Evolutionary conservation across 1,140 invertebrate genomes (phyloP), one percentile per base, ranked within the genome.

Genomic region (Papilio dardanus): DNA sequence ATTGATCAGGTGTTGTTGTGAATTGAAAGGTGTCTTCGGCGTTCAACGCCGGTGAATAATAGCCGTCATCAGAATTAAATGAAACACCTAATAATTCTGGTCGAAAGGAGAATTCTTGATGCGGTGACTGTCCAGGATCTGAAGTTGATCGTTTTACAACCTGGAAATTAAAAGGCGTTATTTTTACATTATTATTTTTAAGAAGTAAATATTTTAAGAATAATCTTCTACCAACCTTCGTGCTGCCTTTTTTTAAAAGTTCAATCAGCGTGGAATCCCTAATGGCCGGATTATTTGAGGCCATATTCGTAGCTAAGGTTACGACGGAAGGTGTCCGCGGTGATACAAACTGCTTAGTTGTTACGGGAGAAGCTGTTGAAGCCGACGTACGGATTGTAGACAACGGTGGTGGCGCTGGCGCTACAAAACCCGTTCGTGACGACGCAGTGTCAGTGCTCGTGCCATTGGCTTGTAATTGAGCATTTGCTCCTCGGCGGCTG

Each of bases 21-120:
- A 97, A 94, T 85, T 97, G 96, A 79, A 97, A 97, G 1, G 97
- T 96, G 84, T 97, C 97, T 74, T 97, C 96, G 54, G 10, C 54
- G 83, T 96, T 96, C 30, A 97, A 90, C 77, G 95, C 95, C 1
- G 96, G 96, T 77, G 96, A 96, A 80, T 96, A 96, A 85, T 96
- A 97, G 30, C 95, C 96, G 68, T 96, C 96, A 69, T 96, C 96
- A 1, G 95, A 94, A 81, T 95, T 94, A 79, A 95, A 95, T 3
- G 94, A 94, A 65, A 96, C 95, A 73, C 95, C 95, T 81, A 96
- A 96, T 58, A 94, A 87, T 68, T 94, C 83, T 30, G 94, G 88
- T 79, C 95, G 94, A 85, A 95, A 95, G 77, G 94, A 94, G 40
- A 95, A 93, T 54, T 94, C 92, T 81, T 94, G 93, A 78, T 94